Evolutionary conservation across 2,113 vertebrate species (phyloP), one percentile per base, ranked within the genome.

Genomic region (Varanus salvator): DNA sequence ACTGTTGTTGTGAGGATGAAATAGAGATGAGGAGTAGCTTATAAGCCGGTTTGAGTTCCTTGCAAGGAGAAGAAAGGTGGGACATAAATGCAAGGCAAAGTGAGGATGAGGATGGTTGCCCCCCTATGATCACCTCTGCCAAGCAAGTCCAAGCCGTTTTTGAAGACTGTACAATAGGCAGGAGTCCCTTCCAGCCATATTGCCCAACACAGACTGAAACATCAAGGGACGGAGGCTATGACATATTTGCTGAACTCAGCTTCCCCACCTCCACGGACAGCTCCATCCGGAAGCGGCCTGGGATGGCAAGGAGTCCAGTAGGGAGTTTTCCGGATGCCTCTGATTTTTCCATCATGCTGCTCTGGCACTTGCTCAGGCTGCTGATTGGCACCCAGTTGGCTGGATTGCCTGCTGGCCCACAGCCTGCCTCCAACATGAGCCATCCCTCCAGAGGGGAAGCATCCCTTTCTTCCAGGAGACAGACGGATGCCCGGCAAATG

Each of bases 381-480:
- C 80, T 78, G 50, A 80, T 80, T 85, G 88, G 64, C 52, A 80
- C 25, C 29, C 64, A 44, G 6, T 80, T 90, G 88, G 88, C 75
- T 91, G 92, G 84, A 7, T 90, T 84, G 0, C 74, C 93, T 94
- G 89, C 90, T 90, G 92, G 88, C 95, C 92, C 5, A 64, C 92
- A 93, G 91, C 95, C 91, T 90, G 69, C 87, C 90, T 90, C 94
- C 93, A 96, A 93, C 74, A 50, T 76, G 92, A 96, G 94, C 90
- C 88, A 94, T 94, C 92, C 93, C 92, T 93, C 89, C 90, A 85
- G 77, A 91, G 92, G 94, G 77, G 91, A 95, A 91, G 93, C 29
- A 54, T 95, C 93, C 92, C 93, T 95, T 96, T 94, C 91, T 91
- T 71, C 87, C 6, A 95, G 93, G 93, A 96, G 91, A 57, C 64